phyloP scores from a whole-genome alignment of 2,113 vertebrate species.

The Puffinus mauretanicus region DNA sequence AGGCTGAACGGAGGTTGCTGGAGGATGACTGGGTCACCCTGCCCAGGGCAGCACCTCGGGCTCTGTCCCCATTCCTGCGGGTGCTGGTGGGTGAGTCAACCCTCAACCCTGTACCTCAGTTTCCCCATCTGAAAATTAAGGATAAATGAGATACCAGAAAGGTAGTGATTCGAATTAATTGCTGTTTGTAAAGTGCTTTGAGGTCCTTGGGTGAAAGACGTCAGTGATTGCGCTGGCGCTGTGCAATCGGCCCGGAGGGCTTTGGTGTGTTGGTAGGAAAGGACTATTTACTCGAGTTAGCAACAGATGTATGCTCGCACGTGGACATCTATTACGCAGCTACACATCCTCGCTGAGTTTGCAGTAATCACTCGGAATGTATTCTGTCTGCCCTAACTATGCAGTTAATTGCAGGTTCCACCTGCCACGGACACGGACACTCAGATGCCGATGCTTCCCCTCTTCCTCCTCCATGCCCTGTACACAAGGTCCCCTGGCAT shows the following conservation, averaged over 20 bases:
- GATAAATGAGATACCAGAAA: background rate
- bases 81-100: background rate
- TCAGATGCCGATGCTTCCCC: accelerated
- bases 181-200: background rate
- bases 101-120: background rate
- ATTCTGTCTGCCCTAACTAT: background rate
- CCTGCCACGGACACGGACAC: background rate
- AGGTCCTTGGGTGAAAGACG: background rate
- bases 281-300: background rate
- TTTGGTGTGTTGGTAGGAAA: background rate
- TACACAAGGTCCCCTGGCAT: accelerated
- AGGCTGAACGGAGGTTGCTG: background rate
- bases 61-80: background rate
- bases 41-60: background rate
- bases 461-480: background rate
- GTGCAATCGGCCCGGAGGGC: background rate
- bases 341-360: background rate
- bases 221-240: background rate
- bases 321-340: background rate
- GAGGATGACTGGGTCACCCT: background rate
- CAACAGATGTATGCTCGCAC: background rate
- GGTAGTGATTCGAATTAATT: background rate
- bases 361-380: background rate
- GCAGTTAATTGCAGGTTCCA: background rate
- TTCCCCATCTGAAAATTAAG: background rate